phyloP scores from a whole-genome alignment of 2,888 invertebrate genomes.

The Ernsta delagoae region DNA sequence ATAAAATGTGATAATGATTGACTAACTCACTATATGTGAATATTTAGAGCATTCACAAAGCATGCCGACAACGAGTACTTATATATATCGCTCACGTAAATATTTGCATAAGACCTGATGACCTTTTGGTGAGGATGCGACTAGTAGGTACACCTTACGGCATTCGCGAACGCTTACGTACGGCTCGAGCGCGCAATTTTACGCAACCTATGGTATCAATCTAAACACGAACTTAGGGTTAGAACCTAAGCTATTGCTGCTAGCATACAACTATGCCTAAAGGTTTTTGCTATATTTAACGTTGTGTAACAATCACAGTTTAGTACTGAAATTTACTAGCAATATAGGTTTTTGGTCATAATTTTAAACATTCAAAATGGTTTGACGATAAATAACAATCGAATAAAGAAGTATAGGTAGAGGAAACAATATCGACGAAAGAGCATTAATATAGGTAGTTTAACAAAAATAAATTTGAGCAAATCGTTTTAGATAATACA shows the following conservation, averaged over 20 bases:
- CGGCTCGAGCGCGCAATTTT: slow-evolving; percentile 23
- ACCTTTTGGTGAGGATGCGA: slow-evolving; percentile 76
- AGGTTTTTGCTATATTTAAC: too few relatives aligned
- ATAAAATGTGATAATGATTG: slow-evolving; percentile 3
- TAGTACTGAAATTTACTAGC: too few relatives aligned
- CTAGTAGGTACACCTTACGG: slow-evolving; percentile 58
- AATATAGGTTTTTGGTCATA: too few relatives aligned
- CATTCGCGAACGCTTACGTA: slow-evolving; percentile 36
- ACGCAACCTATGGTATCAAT: slow-evolving; percentile 26
- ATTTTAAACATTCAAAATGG: too few relatives aligned
- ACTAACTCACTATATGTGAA: slow-evolving; percentile 18
- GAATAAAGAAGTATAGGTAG: too few relatives aligned
- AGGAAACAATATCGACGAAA: too few relatives aligned
- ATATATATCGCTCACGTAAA: slow-evolving; percentile 28
- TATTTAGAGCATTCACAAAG: slow-evolving; percentile 30
- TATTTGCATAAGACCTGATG: slow-evolving; percentile 47
- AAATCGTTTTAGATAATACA: too few relatives aligned
- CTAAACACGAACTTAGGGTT: slow-evolving; percentile 15
- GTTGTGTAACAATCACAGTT: too few relatives aligned
- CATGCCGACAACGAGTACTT: slow-evolving; percentile 18
- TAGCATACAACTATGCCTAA: too few relatives aligned
- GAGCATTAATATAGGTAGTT: too few relatives aligned
- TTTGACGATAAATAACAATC: too few relatives aligned
- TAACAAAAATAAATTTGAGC: too few relatives aligned
- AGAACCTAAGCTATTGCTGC: neutral